phyloP scores from a whole-genome alignment of 2,888 invertebrate genomes.

The Xanthia icteritia region DNA sequence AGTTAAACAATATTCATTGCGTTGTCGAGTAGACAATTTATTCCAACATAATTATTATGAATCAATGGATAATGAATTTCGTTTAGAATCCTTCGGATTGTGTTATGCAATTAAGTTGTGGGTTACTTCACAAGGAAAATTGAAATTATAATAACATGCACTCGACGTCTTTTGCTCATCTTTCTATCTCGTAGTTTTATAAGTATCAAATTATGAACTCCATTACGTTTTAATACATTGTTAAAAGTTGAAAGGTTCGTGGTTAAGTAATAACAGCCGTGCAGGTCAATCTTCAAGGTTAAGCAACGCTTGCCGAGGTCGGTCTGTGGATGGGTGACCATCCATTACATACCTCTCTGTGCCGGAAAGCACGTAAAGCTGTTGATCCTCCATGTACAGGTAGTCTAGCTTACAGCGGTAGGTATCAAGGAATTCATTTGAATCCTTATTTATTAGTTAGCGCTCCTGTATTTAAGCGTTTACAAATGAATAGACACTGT shows the following conservation, averaged over 20 bases:
- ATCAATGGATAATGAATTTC: background rate
- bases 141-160: conserved; percentile 16
- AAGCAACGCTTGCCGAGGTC: background rate
- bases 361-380: no score
- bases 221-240: background rate
- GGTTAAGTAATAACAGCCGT: background rate
- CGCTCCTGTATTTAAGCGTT: background rate
- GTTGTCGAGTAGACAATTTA: no score
- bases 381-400: no score
- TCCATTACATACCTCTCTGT: no score
- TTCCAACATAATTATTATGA: no score
- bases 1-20: no score
- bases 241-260: background rate
- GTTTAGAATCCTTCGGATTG: background rate
- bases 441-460: background rate
- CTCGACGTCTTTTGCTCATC: conserved; percentile 16
- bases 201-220: background rate
- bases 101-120: background rate
- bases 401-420: no score
- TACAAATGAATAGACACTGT: background rate
- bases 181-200: background rate
- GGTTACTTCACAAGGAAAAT: conserved; percentile 4
- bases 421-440: background rate
- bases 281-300: background rate
- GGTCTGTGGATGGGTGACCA: no score